phyloP scores from a whole-genome alignment of 2,113 vertebrate species.

The Chaetorhynchus papuensis region DNA sequence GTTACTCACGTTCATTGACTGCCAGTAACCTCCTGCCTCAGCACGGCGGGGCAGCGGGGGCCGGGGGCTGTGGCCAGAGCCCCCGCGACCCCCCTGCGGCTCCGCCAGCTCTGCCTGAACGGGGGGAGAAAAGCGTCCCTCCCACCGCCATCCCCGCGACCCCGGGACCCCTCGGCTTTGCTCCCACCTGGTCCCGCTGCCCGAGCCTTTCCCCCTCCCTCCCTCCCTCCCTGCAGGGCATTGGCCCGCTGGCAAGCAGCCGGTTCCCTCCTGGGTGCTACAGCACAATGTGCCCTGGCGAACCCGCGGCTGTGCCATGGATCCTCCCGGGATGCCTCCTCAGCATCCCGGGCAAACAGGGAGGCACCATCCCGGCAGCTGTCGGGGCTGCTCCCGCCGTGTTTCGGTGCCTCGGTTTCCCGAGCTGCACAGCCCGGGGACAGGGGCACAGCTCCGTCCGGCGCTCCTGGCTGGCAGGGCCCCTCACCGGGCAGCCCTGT shows the following conservation, averaged over 20 bases:
- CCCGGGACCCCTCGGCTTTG: not conserved
- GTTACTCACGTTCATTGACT: conserved; percentile 68
- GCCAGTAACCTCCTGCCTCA: conserved; percentile 60
- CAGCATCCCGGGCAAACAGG: not conserved
- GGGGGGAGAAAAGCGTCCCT: rapidly evolving
- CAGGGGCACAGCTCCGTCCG: not conserved
- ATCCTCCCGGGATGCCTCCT: not conserved
- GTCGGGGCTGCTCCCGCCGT: rapidly evolving
- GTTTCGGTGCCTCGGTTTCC: not conserved
- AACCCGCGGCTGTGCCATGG: rapidly evolving
- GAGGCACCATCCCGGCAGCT: not conserved
- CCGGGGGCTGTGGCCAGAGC: not conserved
- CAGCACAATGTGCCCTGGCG: not conserved
- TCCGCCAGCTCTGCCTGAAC: not conserved
- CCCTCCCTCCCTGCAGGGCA: not conserved
- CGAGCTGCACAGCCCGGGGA: not conserved
- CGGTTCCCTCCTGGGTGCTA: not conserved
- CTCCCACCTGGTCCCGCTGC: not conserved
- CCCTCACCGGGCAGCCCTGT: not conserved
- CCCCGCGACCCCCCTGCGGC: not conserved
- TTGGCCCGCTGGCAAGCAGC: not conserved
- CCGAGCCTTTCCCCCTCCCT: not conserved
- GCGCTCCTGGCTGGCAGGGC: not conserved
- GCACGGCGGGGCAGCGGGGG: not conserved
- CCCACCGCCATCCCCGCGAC: rapidly evolving